Base-by-base conservation (phyloP, 2,888 invertebrate genomes). In the Euproctis similis region DNA sequence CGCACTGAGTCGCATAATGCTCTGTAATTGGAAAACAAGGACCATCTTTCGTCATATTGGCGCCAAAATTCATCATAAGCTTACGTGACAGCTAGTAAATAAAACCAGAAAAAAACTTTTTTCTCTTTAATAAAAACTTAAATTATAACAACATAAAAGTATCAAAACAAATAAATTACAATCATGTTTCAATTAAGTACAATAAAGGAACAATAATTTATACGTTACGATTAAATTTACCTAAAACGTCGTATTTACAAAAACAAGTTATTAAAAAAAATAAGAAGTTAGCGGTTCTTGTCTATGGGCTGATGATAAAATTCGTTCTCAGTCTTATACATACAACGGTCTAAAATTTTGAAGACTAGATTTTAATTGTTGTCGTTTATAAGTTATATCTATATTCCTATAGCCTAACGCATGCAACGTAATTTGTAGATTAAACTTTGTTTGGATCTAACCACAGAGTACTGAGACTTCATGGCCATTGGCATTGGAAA, bases 71-170 rank as follows among this genome's bases (percentile, higher is more conserved):
- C n/a, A n/a, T n/a, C n/a, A n/a, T n/a, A n/a, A n/a, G n/a, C n/a
- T n/a, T n/a, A n/a, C n/a, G n/a, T n/a, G n/a, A n/a, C n/a, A n/a
- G n/a, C n/a, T 4, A 14, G 14, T 14, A 14, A 14, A 14, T 14
- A 14, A 14, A 14, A 21, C 10, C 59, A 2, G 26, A 59, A 47
- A 46, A 29, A 65, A 64, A 67, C 53, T 23, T 33, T 10, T 38
- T n/a, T 42, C 47, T 29, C 42, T 55, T 49, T 51, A 45, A 56
- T 62, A 57, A 70, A 69, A 61, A 67, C 69, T 68, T 70, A 69
- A 67, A 68, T 75, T 74, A 63, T 68, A 77, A 75, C 74, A 81
- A 80, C 71, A 63, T 71, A 69, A 49, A 59, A 67, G 65, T 68
- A 46, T 62, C 65, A 76, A 75, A 80, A 50, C 51, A 50, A 39